Percentiles rank a stretch among this genome's conserved stretches.
Evolutionary conservation across 1,140 invertebrate species (phyloP).

Genomic region (Artemia franciscana): DNA sequence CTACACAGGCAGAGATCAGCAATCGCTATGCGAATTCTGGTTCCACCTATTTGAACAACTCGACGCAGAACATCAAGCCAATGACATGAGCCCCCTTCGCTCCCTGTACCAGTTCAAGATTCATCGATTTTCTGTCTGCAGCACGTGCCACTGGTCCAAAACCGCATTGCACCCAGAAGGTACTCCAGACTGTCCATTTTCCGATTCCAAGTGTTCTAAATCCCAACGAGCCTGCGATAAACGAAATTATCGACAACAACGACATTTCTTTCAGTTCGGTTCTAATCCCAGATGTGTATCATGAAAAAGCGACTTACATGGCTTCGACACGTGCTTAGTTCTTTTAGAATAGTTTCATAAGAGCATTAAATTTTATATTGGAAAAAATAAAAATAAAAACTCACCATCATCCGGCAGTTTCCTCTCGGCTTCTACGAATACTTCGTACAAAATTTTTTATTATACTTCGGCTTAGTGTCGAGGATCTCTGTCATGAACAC

Average conservation of each 20-base stretch:
- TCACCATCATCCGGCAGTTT: too few relatives aligned
- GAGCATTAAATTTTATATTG: too few relatives aligned
- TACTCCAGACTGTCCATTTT: not conserved
- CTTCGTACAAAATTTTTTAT: too few relatives aligned
- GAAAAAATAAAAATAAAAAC: too few relatives aligned
- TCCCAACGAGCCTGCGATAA: not conserved
- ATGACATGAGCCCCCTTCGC: not conserved
- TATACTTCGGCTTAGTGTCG: too few relatives aligned
- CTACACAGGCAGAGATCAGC: not conserved
- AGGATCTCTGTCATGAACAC: too few relatives aligned
- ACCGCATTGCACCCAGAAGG: not conserved
- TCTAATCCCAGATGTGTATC: not conserved
- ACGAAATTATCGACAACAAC: not conserved
- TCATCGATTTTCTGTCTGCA: not conserved
- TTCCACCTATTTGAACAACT: not conserved
- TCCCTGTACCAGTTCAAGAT: not conserved
- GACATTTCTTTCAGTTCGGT: not conserved
- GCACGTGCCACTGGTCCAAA: not conserved
- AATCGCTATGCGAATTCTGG: not conserved
- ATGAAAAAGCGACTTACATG: too few relatives aligned
- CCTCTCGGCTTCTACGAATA: too few relatives aligned
- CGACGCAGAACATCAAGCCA: not conserved
- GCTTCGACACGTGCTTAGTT: too few relatives aligned
- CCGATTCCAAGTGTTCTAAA: not conserved
- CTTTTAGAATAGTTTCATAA: too few relatives aligned